These are phyloP conservation scores for Zenarchopterus dispar DNA, from an alignment of 2,797 vertebrate genomes.

Conservation along the genomic window DNA sequence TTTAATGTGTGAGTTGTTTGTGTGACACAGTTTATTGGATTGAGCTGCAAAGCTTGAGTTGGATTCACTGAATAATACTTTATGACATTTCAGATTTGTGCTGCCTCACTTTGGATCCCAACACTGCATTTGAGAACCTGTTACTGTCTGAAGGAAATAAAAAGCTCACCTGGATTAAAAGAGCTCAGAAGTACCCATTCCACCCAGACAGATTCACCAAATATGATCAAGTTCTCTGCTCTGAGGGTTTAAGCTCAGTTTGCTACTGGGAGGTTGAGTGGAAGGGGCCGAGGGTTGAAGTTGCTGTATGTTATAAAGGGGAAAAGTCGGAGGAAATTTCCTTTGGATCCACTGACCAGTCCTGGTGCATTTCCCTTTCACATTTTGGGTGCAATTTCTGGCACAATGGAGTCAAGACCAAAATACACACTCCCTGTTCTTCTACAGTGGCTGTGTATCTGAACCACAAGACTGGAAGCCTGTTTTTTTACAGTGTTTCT, in stretches of 20 bases:
- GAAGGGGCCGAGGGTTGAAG: conserved; percentile 41
- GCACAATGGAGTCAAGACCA: conserved; percentile 35
- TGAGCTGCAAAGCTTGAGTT: fast-evolving
- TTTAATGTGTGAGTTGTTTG: conserved; percentile 46
- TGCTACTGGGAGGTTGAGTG: conserved; percentile 62
- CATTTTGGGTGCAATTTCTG: conserved; percentile 38
- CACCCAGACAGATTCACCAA: conserved; percentile 51
- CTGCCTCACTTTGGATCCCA: conserved; percentile 48
- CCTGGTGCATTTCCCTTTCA: conserved; percentile 56
- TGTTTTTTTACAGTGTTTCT: conserved; percentile 51
- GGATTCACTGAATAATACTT: not conserved
- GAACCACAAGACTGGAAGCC: conserved; percentile 38
- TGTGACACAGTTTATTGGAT: not conserved
- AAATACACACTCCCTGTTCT: not conserved
- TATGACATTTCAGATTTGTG: conserved; percentile 45
- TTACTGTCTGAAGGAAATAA: conserved; percentile 47
- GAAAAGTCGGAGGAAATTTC: conserved; percentile 24
- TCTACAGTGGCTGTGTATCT: conserved; percentile 55
- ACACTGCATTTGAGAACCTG: conserved; percentile 56
- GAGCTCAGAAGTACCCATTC: not conserved
- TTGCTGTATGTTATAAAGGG: conserved; percentile 49
- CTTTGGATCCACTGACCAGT: conserved; percentile 44
- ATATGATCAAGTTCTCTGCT: conserved; percentile 59
- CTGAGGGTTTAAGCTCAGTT: conserved; percentile 36
- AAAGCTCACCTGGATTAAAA: conserved; percentile 46